Percentiles rank a stretch among this genome's conserved stretches.
These are phyloP conservation scores for Chrysolina haemoptera DNA, from an alignment of 2,888 invertebrate genomes.

Conservation along the genomic window DNA sequence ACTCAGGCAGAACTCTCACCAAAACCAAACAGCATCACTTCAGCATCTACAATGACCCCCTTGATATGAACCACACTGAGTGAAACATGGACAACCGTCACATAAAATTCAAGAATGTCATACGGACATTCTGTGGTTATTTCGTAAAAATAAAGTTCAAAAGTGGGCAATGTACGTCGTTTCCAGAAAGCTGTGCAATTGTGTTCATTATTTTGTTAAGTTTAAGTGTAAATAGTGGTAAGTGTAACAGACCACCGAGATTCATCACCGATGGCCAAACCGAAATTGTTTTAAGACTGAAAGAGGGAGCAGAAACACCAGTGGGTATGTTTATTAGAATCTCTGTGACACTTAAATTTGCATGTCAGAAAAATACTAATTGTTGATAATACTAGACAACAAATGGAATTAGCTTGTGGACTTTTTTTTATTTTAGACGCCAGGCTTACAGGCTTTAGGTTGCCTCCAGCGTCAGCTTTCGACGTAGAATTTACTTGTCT, in stretches of 20 bases:
- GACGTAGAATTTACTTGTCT: too few species aligned
- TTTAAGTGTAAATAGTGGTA: slow-evolving; percentile 53
- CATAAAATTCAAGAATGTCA: slow-evolving; percentile 51
- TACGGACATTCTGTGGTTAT: slow-evolving; percentile 59
- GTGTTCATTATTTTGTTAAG: slow-evolving; percentile 51
- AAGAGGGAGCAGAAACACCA: slow-evolving; percentile 89
- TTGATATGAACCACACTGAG: neutral
- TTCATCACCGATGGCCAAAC: slow-evolving; percentile 91
- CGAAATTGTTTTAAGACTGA: slow-evolving; percentile 91
- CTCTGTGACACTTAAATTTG: neutral
- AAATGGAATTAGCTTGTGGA: too few species aligned
- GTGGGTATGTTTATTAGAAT: slow-evolving; percentile 77
- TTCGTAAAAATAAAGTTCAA: slow-evolving; percentile 62
- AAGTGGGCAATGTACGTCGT: slow-evolving; percentile 31
- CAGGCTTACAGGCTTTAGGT: too few species aligned
- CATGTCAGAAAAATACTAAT: neutral
- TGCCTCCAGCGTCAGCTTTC: too few species aligned
- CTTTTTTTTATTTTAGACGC: too few species aligned
- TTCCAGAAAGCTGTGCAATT: slow-evolving; percentile 43
- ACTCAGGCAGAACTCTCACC: too few species aligned
- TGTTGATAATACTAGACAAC: too few species aligned
- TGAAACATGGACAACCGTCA: slow-evolving; percentile 36
- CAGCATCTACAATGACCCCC: neutral
- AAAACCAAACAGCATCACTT: neutral
- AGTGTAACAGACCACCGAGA: slow-evolving; percentile 85